phyloP scores from a whole-genome alignment of 2,797 vertebrate genomes.

The Avahi laniger region DNA sequence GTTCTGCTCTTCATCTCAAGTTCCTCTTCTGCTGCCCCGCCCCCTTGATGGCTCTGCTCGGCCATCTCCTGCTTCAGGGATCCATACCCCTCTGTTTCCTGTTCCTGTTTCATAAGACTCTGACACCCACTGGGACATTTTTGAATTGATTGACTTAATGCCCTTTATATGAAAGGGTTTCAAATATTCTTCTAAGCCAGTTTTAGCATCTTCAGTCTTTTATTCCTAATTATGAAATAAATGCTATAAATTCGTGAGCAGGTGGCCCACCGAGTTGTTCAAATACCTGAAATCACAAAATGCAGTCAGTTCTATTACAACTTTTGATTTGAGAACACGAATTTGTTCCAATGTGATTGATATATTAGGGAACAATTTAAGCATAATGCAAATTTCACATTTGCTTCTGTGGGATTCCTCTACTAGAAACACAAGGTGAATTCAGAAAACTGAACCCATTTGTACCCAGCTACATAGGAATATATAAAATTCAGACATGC shows the following conservation, averaged over 20 bases:
- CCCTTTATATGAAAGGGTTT: neutral
- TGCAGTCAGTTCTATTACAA: neutral
- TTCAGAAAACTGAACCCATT: neutral
- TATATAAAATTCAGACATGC: neutral
- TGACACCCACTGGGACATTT: neutral
- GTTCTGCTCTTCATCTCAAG: neutral
- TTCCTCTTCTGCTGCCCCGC: neutral
- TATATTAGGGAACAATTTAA: neutral
- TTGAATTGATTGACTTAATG: conserved; percentile 1
- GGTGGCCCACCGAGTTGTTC: conserved; percentile 16
- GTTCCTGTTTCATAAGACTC: neutral
- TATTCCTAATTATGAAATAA: conserved; percentile 28
- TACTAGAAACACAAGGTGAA: neutral
- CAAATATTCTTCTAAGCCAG: neutral
- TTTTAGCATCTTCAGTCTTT: neutral
- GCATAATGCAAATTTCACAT: neutral
- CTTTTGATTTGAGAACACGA: conserved; percentile 18
- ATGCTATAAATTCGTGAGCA: conserved; percentile 52
- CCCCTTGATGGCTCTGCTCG: neutral
- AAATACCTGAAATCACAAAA: conserved; percentile 14
- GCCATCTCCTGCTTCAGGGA: neutral
- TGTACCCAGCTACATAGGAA: neutral
- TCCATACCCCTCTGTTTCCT: rapidly evolving
- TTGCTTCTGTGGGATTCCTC: conserved; percentile 5
- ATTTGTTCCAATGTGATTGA: neutral